These are phyloP conservation scores for Rallus crepitans DNA, from an alignment of 2,797 vertebrate genomes.

Conservation along the genomic window DNA sequence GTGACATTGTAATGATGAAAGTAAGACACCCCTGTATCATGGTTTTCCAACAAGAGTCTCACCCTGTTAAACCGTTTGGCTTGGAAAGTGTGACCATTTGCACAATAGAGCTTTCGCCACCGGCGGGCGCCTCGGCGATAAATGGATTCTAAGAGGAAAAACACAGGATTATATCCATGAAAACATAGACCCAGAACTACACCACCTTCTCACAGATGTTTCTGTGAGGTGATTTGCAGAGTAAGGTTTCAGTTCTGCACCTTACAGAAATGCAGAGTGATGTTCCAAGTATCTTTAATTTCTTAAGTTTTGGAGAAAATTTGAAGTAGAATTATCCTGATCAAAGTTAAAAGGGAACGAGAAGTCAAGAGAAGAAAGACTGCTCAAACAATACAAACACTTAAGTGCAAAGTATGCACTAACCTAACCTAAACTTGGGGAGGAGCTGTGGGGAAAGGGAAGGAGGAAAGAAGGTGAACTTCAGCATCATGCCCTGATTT, in stretches of 20 bases:
- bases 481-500: background rate
- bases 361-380: background rate
- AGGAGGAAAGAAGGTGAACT: background rate
- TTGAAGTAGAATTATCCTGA: background rate
- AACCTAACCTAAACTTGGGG: background rate
- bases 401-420: background rate
- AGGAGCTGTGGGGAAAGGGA: background rate
- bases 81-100: conserved; percentile 97
- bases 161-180: conserved; percentile 35
- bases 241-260: background rate
- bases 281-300: background rate
- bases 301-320: background rate
- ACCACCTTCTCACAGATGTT: background rate
- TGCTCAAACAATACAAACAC: background rate
- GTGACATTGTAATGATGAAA: background rate
- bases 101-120: conserved; percentile 99
- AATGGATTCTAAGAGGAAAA: conserved; percentile 90
- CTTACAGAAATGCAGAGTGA: background rate
- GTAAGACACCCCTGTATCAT: conserved; percentile 27
- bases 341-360: background rate
- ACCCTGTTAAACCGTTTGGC: conserved; percentile 99
- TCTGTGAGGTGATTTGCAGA: background rate
- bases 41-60: conserved; percentile 53
- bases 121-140: conserved; percentile 95
- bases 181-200: conserved; percentile 26